A percentile compares a stretch with the other conserved stretches of the same genome.
Evolutionary conservation across 1,140 invertebrate genomes (phyloP).

Genomic region (Drosophila pseudoananassae): DNA sequence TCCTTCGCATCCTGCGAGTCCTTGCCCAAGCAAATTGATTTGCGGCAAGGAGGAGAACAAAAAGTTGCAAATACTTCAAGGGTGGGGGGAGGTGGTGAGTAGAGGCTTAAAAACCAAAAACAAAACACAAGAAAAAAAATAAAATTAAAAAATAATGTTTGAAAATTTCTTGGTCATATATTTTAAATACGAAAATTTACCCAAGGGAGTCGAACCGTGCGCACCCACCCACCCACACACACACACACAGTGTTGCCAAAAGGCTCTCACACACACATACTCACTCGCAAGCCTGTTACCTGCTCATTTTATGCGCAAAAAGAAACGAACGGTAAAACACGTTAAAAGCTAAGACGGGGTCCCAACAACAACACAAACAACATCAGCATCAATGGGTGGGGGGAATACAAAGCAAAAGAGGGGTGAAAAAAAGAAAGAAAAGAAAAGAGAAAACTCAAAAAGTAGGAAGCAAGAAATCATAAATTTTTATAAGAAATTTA

Average conservation of each 20-base stretch:
- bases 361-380: slow-evolving; percentile 51
- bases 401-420: slow-evolving; percentile 5
- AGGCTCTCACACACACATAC: slow-evolving; percentile 20
- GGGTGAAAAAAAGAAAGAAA: neutral
- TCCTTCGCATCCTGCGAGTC: neutral
- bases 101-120: slow-evolving; percentile 9
- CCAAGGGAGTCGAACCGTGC: slow-evolving; percentile 67
- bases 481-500: neutral
- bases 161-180: slow-evolving; percentile 78
- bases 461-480: slow-evolving; percentile 6
- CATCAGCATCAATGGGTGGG: slow-evolving; percentile 7
- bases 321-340: slow-evolving; percentile 79
- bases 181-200: slow-evolving; percentile 80
- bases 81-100: neutral
- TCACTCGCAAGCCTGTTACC: slow-evolving; percentile 32
- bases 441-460: slow-evolving; percentile 5
- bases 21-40: slow-evolving; percentile 50
- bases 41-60: slow-evolving; percentile 25
- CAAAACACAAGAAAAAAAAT: slow-evolving; percentile 20
- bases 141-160: slow-evolving; percentile 81
- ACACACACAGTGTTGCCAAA: neutral
- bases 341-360: slow-evolving; percentile 77
- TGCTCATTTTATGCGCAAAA: slow-evolving; percentile 78
- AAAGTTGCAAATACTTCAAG: neutral
- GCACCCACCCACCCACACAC: slow-evolving; percentile 21